Percentiles rank a stretch among this genome's conserved stretches.
These are phyloP conservation scores for Calidris pygmaea DNA, from an alignment of 2,113 vertebrate species.

Conservation along the genomic window DNA sequence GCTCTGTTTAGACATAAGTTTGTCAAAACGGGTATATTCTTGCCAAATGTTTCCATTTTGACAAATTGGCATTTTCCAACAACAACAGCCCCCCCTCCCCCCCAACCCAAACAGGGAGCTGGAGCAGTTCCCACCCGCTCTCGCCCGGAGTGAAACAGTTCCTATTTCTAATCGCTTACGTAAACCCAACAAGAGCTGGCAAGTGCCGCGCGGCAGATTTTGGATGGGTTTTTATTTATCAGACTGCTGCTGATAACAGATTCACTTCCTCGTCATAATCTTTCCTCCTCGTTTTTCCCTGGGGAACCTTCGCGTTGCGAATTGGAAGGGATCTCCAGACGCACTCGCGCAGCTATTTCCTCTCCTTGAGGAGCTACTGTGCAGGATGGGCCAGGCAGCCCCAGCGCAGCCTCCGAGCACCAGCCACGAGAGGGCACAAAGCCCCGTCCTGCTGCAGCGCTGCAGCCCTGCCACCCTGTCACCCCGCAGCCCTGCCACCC, in stretches of 20 bases:
- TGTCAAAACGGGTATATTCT: background rate
- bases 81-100: background rate
- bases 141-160: background rate
- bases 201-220: background rate
- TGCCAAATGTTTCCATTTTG: background rate
- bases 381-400: background rate
- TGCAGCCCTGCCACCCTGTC: background rate
- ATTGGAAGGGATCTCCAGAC: background rate
- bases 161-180: background rate
- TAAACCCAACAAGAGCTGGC: background rate
- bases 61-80: constrained; percentile 16
- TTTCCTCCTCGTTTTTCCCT: background rate
- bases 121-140: background rate
- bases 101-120: background rate
- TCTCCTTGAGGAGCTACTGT: background rate
- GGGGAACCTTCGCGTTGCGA: background rate
- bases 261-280: background rate
- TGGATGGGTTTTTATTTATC: background rate
- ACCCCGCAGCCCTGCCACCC: background rate
- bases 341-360: fast-evolving
- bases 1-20: background rate
- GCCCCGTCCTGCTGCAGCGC: background rate
- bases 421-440: constrained; percentile 59
- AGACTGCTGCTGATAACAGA: background rate
- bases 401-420: background rate